Base-by-base conservation (phyloP, 2,888 invertebrate species). In the Pecten maximus region DNA sequence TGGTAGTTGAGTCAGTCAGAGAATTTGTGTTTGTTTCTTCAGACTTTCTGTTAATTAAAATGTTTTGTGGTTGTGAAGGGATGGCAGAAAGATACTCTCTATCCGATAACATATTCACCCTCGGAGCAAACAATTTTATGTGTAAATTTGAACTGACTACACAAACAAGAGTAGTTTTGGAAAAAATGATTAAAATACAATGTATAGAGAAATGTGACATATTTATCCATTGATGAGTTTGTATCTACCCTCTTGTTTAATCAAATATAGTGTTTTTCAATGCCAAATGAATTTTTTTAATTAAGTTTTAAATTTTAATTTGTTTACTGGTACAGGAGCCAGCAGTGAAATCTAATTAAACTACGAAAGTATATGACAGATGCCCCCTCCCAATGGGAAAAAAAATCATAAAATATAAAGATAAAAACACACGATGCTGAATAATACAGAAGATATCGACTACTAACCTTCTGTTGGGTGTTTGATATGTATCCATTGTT, bases 381-480 rank as follows among this genome's bases (percentile, higher is more conserved):
- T 44, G 44, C 44, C n/a, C n/a, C n/a, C n/a, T 48, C 19, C 48
- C 19, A 19, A 48, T 10, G 19, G 48, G n/a, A 48, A 4, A 10
- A 48, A 48, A 16, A 48, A 23, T 40, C 6, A 60, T 60, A 2
- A 60, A 23, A 60, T n/a, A 23, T n/a, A 23, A 28, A 28, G 3
- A 40, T 88, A 44, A 8, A 87, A 88, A 40, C n/a, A 28, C 4
- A 28, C 39, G n/a, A 40, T 40, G 2, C 40, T 40, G 44, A 40
- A 23, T 39, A n/a, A 19, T 39, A 89, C 86, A 40, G 44, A n/a
- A n/a, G n/a, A n/a, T n/a, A n/a, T n/a, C n/a, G n/a, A 44, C n/a
- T 40, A 89, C 93, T 91, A 89, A 95, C 95, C 93, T 93, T 95
- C 88, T 95, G 95, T 91, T 95, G 95, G 28, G 94, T 94, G 10